Percentiles rank a stretch among this genome's conserved stretches.
phyloP scores from a whole-genome alignment of 2,797 vertebrate genomes.

The Clamator glandarius region DNA sequence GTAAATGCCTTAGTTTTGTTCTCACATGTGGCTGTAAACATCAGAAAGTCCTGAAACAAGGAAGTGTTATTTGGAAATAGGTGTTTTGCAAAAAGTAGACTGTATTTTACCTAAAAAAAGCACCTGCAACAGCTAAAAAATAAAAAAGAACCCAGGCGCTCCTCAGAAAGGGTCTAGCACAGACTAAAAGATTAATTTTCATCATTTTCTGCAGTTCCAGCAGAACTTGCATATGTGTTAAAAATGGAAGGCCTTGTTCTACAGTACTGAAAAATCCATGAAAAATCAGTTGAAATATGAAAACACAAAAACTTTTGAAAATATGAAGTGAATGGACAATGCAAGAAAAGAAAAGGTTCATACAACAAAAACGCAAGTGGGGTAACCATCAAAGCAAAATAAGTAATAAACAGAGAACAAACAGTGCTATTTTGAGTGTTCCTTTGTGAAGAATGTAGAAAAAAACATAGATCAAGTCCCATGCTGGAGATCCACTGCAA shows the following conservation, averaged over 20 bases:
- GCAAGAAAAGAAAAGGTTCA: background rate
- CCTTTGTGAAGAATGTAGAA: background rate
- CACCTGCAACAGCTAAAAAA: background rate
- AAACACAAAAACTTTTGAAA: background rate
- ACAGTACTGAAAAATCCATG: background rate
- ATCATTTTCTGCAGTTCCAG: background rate
- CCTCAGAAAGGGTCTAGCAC: background rate
- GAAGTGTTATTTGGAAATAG: background rate
- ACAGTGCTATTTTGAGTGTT: background rate
- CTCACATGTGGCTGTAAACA: accelerated
- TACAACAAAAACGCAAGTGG: background rate
- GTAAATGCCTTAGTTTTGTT: background rate
- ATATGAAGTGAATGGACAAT: background rate
- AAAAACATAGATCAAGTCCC: background rate
- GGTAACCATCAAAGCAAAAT: background rate
- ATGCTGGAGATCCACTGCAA: background rate
- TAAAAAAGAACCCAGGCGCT: background rate
- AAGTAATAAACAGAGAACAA: background rate
- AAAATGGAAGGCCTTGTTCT: background rate
- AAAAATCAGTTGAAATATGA: background rate
- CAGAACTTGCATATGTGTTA: background rate
- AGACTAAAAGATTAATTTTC: background rate
- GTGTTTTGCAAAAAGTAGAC: background rate
- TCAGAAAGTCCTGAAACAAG: background rate
- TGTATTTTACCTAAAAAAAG: background rate